These are phyloP conservation scores for Lepidocyrtoides sp. DNA, from an alignment of 2,888 invertebrate species.

Conservation along the genomic window DNA sequence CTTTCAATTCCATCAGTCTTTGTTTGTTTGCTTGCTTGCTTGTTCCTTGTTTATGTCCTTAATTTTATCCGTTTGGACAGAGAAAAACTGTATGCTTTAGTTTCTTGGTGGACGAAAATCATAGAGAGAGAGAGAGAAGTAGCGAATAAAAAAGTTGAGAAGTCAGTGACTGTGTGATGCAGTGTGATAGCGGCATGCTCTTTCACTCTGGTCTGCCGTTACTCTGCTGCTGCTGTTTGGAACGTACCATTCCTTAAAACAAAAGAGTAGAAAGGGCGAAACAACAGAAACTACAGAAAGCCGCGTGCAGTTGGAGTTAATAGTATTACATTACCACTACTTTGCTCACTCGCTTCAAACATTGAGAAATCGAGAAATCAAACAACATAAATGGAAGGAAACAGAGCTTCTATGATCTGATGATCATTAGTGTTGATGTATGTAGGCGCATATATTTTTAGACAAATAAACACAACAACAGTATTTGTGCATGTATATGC, in stretches of 20 bases:
- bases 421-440: neutral
- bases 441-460: neutral
- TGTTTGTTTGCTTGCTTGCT: neutral
- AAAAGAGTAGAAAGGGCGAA: neutral
- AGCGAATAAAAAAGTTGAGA: conserved; percentile 20
- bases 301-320: conserved; percentile 3
- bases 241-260: neutral
- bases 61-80: neutral
- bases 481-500: neutral
- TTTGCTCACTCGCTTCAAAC: conserved; percentile 22
- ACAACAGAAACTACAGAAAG: neutral
- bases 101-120: neutral
- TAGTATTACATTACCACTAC: conserved; percentile 39
- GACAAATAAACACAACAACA: no score
- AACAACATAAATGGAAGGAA: no score
- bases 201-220: neutral
- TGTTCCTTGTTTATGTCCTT: conserved; percentile 5
- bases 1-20: neutral
- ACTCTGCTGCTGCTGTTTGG: no score
- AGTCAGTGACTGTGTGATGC: conserved; percentile 20
- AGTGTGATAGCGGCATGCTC: conserved; percentile 15
- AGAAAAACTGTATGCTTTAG: neutral
- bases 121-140: neutral
- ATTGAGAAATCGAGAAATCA: conserved; percentile 8
- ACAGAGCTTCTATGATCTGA: neutral